phyloP scores from a whole-genome alignment of 2,888 invertebrate genomes.

The Drepana falcataria region DNA sequence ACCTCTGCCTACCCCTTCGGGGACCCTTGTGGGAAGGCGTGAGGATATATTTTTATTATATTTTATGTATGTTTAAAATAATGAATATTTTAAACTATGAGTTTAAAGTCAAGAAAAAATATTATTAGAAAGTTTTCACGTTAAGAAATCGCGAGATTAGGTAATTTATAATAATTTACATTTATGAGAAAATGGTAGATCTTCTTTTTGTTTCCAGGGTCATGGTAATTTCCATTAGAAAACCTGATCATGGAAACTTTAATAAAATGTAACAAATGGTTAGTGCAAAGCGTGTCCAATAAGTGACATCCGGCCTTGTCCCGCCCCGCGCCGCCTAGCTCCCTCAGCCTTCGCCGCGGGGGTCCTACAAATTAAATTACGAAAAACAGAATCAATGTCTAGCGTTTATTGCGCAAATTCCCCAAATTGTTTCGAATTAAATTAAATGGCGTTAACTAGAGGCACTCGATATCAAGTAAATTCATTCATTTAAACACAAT shows the following conservation, averaged over 20 bases:
- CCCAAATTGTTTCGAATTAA: conserved; percentile 1
- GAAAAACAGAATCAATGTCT: conserved; percentile 42
- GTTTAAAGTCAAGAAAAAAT: too few species aligned
- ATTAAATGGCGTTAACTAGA: conserved; percentile 3
- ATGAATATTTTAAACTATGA: too few species aligned
- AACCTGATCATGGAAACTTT: not conserved
- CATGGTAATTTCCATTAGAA: not conserved
- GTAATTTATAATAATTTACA: too few species aligned
- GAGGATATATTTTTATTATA: too few species aligned
- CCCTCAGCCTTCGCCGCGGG: conserved; percentile 9
- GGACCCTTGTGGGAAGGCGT: too few species aligned
- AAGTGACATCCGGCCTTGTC: conserved; percentile 35
- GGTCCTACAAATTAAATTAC: conserved; percentile 41
- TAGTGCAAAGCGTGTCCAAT: conserved; percentile 32
- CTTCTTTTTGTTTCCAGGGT: too few species aligned
- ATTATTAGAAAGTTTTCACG: too few species aligned
- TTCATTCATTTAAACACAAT: not conserved
- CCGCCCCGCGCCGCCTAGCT: conserved; percentile 6
- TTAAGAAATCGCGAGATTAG: too few species aligned
- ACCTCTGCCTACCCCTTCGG: too few species aligned
- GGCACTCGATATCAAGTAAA: not conserved
- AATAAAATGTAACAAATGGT: not conserved
- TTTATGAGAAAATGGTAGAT: too few species aligned
- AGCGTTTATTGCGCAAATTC: conserved; percentile 26
- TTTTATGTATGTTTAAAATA: too few species aligned